These are phyloP conservation scores for Hippopotamus amphibius DNA, from an alignment of 2,113 vertebrate species.

Conservation along the genomic window DNA sequence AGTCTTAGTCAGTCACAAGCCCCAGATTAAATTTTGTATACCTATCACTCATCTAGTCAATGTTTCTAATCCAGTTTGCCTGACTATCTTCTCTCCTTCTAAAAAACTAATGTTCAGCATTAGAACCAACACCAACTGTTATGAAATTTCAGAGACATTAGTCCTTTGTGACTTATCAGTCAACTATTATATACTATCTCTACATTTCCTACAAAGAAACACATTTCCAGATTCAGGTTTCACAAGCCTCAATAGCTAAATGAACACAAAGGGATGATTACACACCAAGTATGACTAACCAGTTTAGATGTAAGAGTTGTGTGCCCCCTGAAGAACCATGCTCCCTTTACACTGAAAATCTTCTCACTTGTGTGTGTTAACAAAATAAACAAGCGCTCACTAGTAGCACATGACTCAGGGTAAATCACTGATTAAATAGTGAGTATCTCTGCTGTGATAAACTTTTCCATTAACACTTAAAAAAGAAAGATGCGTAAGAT, in stretches of 20 bases:
- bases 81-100: background rate
- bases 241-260: background rate
- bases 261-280: background rate
- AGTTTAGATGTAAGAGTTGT: background rate
- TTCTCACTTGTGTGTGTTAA: background rate
- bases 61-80: background rate
- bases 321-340: background rate
- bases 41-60: background rate
- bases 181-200: background rate
- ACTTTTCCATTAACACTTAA: conserved; percentile 52
- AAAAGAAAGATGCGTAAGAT: conserved; percentile 44
- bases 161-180: background rate
- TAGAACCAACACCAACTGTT: background rate
- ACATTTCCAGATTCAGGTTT: background rate
- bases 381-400: background rate
- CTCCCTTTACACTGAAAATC: background rate
- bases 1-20: background rate
- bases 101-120: background rate
- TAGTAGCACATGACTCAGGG: background rate
- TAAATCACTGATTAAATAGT: conserved; percentile 39
- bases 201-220: background rate
- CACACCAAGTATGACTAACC: background rate
- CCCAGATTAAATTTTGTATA: background rate
- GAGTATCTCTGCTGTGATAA: conserved; percentile 34
- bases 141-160: background rate